Conservation (phyloP, 2,113 vertebrate species). For the Oceanodroma tethys region DNA sequence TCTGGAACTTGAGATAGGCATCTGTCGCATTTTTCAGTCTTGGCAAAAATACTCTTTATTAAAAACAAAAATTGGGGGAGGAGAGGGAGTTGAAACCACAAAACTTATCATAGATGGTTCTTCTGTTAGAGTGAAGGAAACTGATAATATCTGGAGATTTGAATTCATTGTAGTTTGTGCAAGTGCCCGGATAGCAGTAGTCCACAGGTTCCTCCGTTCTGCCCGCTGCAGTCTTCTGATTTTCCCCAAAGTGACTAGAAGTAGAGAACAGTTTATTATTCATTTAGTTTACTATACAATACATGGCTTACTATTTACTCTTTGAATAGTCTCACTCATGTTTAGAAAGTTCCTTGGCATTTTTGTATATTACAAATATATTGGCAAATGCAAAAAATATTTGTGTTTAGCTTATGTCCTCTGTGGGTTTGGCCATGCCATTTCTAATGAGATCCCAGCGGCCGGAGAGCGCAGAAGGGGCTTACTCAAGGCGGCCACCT, state of each 20-base stretch:
- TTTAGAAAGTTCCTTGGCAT: not conserved
- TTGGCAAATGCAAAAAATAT: not conserved
- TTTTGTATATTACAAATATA: not conserved
- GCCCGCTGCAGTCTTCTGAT: not conserved
- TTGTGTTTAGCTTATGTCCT: not conserved
- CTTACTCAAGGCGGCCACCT: fast-evolving
- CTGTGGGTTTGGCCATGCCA: not conserved
- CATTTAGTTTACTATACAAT: not conserved
- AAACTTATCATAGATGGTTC: not conserved
- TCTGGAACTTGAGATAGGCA: slow-evolving; percentile 46
- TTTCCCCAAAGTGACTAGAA: not conserved
- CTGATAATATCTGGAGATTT: not conserved
- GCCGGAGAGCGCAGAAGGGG: not conserved
- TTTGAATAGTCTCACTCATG: not conserved
- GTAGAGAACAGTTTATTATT: not conserved
- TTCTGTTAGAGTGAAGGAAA: not conserved
- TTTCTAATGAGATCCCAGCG: not conserved
- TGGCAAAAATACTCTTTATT: slow-evolving; percentile 15
- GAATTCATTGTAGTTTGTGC: not conserved
- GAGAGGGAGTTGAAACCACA: not conserved
- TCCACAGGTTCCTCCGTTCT: not conserved
- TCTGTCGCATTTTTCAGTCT: slow-evolving; percentile 49
- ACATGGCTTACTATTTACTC: not conserved
- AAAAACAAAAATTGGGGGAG: slow-evolving; percentile 24
- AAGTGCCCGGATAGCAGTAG: not conserved